Conservation (phyloP, 2,797 vertebrate genomes). For the Holocentrus rufus region DNA sequence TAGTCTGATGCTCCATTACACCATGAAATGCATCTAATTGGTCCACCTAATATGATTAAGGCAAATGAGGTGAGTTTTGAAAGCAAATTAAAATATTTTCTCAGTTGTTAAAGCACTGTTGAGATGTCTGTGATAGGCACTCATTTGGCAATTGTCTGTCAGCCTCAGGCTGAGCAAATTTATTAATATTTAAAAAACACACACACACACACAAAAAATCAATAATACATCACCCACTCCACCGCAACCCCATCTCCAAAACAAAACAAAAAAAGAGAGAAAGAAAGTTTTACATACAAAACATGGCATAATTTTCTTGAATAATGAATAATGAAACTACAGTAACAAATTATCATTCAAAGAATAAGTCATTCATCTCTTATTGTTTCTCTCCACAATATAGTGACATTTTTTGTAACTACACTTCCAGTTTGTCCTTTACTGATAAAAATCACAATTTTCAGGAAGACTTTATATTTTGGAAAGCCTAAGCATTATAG, state of each 20-base stretch:
- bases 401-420: too few relatives aligned
- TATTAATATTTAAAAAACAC: too few relatives aligned
- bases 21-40: not conserved
- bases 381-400: too few relatives aligned
- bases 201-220: not conserved
- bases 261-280: not conserved
- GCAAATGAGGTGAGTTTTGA: not conserved
- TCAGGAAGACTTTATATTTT: too few relatives aligned
- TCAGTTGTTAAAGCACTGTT: conserved; percentile 4
- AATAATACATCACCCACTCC: too few relatives aligned
- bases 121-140: conserved; percentile 8
- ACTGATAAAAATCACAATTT: too few relatives aligned
- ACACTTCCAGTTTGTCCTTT: too few relatives aligned
- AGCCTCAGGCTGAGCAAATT: too few relatives aligned
- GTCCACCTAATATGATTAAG: not conserved
- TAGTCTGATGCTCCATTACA: not conserved
- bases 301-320: not conserved
- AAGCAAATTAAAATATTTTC: not conserved
- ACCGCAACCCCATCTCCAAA: not conserved
- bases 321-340: not conserved
- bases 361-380: too few relatives aligned
- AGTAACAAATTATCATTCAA: too few relatives aligned
- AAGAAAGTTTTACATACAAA: too few relatives aligned
- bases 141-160: too few relatives aligned
- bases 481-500: not conserved